Base-by-base conservation (phyloP, 2,797 vertebrate genomes). In the Paratrypauchen microcephalus region DNA sequence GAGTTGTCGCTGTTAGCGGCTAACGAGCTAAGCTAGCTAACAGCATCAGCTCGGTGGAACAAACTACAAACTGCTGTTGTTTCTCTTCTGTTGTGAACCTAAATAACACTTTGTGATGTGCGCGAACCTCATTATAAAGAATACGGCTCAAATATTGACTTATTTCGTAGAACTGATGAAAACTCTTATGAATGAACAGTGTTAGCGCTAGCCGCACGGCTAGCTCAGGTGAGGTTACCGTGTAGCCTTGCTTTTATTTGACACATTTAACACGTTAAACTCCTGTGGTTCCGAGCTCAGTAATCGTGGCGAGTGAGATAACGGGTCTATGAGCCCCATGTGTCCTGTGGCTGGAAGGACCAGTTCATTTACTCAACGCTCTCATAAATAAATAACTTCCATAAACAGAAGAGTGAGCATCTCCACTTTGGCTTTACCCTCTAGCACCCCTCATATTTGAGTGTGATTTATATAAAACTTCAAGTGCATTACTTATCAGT, bases 171-270 rank as follows among this genome's bases (percentile, higher is more conserved):
- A 19, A 15, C 11, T 18, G 32, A 39, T 16, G 30, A 8, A 3
- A 2, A 60, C 5, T n/a, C 0, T 19, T 39, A 32, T 4, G 45
- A 74, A 64, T 12, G 8, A 12, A 13, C 2, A 23, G 3, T 18
- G 82, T 76, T 75, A 76, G 78, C 65, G 80, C 66, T 83, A 83
- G 71, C 48, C 11, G 4, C 3, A 32, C 23, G 3, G 1, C 21
- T 68, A 79, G 77, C 78, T 66, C n/a, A 66, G 30, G n/a, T 36
- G 26, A 30, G 32, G 19, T 55, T 70, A 18, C 9, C 5, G 39
- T 7, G 55, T 56, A 36, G 7, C 12, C 0, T 16, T 61, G 12
- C 24, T 16, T 15, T 45, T 5, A 8, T 23, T 2, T 5, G 6
- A 19, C 60, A 62, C 11, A 45, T 12, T 45, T 23, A 23, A 15